Conservation (phyloP, 2,888 invertebrate species). For the Teleogryllus oceanicus region DNA sequence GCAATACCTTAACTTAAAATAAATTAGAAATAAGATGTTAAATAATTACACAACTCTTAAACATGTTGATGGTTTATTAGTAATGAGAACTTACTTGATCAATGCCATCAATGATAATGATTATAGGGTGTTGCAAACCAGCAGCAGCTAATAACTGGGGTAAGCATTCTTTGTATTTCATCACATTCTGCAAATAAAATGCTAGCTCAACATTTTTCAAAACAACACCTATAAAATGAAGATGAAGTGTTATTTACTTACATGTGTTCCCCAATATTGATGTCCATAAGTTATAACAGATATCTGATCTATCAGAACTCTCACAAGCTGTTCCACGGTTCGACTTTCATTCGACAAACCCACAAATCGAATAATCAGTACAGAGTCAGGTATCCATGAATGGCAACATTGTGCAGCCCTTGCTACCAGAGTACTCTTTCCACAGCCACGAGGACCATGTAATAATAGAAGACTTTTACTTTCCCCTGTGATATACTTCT, state of each 20-base stretch:
- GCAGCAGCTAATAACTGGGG: slow-evolving; percentile 54
- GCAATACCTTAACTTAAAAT: too few species aligned
- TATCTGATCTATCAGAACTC: slow-evolving; percentile 72
- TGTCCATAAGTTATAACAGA: slow-evolving; percentile 66
- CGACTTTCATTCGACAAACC: slow-evolving; percentile 64
- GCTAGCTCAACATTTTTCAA: not conserved
- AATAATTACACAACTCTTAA: too few species aligned
- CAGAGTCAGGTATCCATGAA: slow-evolving; percentile 44
- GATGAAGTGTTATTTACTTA: slow-evolving; percentile 46
- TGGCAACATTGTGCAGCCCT: slow-evolving; percentile 58
- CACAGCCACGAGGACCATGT: slow-evolving; percentile 76
- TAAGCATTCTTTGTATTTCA: slow-evolving; percentile 63
- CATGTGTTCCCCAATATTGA: slow-evolving; percentile 60
- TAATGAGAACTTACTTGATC: slow-evolving; percentile 53
- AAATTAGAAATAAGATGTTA: too few species aligned
- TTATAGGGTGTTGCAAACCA: slow-evolving; percentile 57
- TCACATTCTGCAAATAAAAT: slow-evolving; percentile 58
- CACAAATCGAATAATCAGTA: slow-evolving; percentile 56
- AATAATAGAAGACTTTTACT: slow-evolving; percentile 60
- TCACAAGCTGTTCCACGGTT: slow-evolving; percentile 66
- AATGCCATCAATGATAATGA: slow-evolving; percentile 74
- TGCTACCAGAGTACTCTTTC: slow-evolving; percentile 76
- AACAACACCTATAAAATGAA: not conserved
- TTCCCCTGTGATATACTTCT: slow-evolving; percentile 51
- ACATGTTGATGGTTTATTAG: too few species aligned